Evolutionary conservation across 2,797 vertebrate genomes (phyloP).

Genomic region (Melanotaenia parkinsoni): DNA sequence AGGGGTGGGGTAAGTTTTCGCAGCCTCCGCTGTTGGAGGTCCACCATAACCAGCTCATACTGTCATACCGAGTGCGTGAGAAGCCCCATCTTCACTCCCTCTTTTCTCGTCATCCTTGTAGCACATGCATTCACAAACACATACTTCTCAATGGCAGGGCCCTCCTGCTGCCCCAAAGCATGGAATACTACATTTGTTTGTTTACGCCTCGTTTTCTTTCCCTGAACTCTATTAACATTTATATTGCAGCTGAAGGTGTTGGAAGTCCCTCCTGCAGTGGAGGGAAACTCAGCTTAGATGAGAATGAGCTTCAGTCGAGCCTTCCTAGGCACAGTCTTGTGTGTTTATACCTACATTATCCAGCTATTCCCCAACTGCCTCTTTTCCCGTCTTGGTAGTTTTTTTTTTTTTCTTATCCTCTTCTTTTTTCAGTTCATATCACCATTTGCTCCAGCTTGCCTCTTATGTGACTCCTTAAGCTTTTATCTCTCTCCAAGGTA

Average conservation of each 20-base stretch:
- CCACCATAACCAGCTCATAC: constrained; percentile 60
- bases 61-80: constrained; percentile 53
- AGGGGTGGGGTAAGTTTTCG: constrained; percentile 2
- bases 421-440: constrained; percentile 69
- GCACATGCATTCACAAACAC: constrained; percentile 55
- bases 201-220: constrained; percentile 83
- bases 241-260: constrained; percentile 87
- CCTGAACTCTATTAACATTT: constrained; percentile 88
- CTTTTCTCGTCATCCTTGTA: constrained; percentile 41
- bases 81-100: constrained; percentile 65
- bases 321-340: constrained; percentile 75
- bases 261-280: constrained; percentile 82
- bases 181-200: constrained; percentile 84
- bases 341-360: constrained; percentile 80
- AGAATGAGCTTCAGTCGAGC: constrained; percentile 76
- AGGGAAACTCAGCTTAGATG: constrained; percentile 71
- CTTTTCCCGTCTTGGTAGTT: constrained; percentile 63
- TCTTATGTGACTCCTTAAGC: constrained; percentile 80
- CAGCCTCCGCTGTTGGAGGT: constrained; percentile 57
- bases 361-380: constrained; percentile 76
- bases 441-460: constrained; percentile 74
- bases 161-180: constrained; percentile 77
- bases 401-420: neutral
- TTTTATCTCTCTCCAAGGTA: constrained; percentile 82
- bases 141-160: constrained; percentile 68